Conservation (phyloP, 1,140 invertebrate genomes). For the Meloidogyne chitwoodi region DNA sequence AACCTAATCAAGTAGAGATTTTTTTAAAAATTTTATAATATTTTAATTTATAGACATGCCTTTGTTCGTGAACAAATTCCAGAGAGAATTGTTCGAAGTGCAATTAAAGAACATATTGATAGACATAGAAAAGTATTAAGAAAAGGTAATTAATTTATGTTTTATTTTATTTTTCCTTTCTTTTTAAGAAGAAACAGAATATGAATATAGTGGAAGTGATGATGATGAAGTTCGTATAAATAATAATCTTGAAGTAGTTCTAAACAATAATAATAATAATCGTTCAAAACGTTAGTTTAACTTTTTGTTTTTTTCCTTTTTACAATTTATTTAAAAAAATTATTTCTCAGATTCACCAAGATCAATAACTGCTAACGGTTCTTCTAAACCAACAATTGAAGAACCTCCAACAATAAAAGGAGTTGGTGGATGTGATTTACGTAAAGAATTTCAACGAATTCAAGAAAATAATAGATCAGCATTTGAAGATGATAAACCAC, state of each 20-base stretch:
- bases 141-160: slow-evolving; percentile 31
- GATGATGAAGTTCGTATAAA: slow-evolving; percentile 58
- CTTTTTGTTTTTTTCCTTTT: too few species aligned
- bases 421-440: slow-evolving; percentile 74
- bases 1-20: slow-evolving; percentile 77
- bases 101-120: slow-evolving; percentile 98
- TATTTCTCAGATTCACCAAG: background rate
- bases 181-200: slow-evolving; percentile 23
- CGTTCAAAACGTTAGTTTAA: background rate
- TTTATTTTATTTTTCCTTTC: background rate
- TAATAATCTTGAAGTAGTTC: slow-evolving; percentile 3
- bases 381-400: background rate
- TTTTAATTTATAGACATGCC: slow-evolving; percentile 69
- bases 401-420: slow-evolving; percentile 15
- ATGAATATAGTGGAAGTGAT: slow-evolving; percentile 59
- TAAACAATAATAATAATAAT: slow-evolving; percentile 1
- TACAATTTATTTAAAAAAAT: background rate
- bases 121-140: slow-evolving; percentile 63
- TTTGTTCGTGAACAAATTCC: slow-evolving; percentile 97
- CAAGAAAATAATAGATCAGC: slow-evolving; percentile 66
- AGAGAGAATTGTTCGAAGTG: slow-evolving; percentile 91
- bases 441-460: slow-evolving; percentile 93
- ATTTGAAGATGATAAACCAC: slow-evolving; percentile 70
- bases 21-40: background rate
- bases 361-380: background rate